Evolutionary conservation across 2,888 invertebrate genomes (phyloP).

Genomic region (Selenia dentaria): DNA sequence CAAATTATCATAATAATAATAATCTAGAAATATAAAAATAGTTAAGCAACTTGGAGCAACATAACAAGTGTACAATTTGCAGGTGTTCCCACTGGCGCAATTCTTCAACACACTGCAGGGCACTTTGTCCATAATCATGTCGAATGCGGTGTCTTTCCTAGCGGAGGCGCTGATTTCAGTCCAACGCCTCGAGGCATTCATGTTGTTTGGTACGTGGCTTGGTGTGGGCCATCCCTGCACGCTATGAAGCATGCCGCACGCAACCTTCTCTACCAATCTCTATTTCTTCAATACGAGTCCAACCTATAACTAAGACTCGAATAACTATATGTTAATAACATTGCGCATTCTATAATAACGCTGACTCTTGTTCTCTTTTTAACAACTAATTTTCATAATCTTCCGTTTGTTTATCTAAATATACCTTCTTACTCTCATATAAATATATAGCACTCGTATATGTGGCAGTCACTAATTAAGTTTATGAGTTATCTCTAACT

Average conservation of each 20-base stretch:
- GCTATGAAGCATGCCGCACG: slow-evolving; percentile 13
- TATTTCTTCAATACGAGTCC: slow-evolving; percentile 44
- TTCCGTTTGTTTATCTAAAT: too few relatives aligned
- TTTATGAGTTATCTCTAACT: too few relatives aligned
- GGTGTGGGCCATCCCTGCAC: neutral
- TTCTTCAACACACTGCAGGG: slow-evolving; percentile 87
- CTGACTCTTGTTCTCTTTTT: too few relatives aligned
- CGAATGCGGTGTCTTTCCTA: slow-evolving; percentile 82
- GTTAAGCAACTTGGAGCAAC: slow-evolving; percentile 2
- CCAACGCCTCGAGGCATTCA: slow-evolving; percentile 85
- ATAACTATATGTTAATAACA: too few relatives aligned
- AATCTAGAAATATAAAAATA: too few relatives aligned
- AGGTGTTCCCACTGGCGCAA: slow-evolving; percentile 86
- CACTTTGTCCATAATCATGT: slow-evolving; percentile 86
- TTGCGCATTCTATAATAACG: too few relatives aligned
- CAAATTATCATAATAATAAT: too few relatives aligned
- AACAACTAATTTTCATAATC: too few relatives aligned
- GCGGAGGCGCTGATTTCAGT: slow-evolving; percentile 86
- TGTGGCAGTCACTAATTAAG: too few relatives aligned
- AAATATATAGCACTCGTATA: too few relatives aligned
- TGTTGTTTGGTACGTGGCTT: slow-evolving; percentile 75
- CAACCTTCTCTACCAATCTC: neutral
- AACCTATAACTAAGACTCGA: slow-evolving; percentile 48
- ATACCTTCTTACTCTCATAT: too few relatives aligned
- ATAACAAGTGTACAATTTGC: slow-evolving; percentile 50